Base-by-base conservation (phyloP, 2,113 vertebrate genomes). In the Varanus komodoensis region DNA sequence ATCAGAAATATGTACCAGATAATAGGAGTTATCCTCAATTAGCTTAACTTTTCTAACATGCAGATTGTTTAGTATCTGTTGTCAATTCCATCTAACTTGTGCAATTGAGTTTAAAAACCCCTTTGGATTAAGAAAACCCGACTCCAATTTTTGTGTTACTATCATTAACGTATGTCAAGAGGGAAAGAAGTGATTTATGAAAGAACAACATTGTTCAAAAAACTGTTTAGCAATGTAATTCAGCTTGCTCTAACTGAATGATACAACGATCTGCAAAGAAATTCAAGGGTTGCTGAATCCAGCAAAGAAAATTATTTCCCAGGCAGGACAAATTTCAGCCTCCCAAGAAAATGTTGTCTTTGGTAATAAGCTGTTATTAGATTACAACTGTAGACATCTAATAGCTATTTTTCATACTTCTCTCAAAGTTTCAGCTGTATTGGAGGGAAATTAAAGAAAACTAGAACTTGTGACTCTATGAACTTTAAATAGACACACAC, bases 381-480 rank as follows among this genome's bases (percentile, higher is more conserved):
- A 86, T 81, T 89, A 84, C 80, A 85, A 21, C 15, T 69, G 34
- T 74, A 12, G 29, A 91, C 44, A 57, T 71, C 61, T 89, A 57
- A 61, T 81, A 25, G 61, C 78, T 83, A 2, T 6, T 15, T 83
- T 54, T 83, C 90, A 27, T 29, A 82, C 1, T 80, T 90, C 91
- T 89, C 48, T 64, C 67, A 89, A 32, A 87, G 57, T 0, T 44
- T 86, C 64, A 83, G 82, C 1, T 87, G 89, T 87, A 69, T 84
- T 87, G 82, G 29, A 91, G 38, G 82, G 89, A 89, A 34, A 61
- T 34, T 34, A 64, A 27, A 11, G 57, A 11, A 38, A 52, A 27
- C 82, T 83, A 0, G 3, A 83, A 23, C n/a, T 57, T 19, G 3
- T 8, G 52, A 44, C 38, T 44, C 38, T 54, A 14, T 81, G 78